phyloP scores from a whole-genome alignment of 2,888 invertebrate genomes.

The Tinea pellionella region DNA sequence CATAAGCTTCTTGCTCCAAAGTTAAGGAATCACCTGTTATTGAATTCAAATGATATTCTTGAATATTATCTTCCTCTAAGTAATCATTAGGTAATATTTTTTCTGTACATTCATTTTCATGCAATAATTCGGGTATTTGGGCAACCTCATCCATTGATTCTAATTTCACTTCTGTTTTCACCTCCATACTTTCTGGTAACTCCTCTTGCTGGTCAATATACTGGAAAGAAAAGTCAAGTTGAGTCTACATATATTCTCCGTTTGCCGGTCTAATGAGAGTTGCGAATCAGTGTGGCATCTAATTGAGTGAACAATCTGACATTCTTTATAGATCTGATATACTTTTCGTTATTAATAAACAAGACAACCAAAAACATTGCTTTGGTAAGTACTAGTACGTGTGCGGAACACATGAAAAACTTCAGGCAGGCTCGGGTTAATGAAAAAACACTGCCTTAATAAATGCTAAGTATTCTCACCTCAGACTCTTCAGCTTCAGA shows the following conservation, averaged over 20 bases:
- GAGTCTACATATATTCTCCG: too few species aligned
- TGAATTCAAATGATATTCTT: constrained; percentile 51
- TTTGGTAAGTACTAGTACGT: too few species aligned
- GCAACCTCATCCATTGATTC: constrained; percentile 15
- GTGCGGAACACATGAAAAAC: too few species aligned
- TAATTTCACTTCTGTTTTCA: constrained; percentile 32
- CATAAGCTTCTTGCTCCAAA: constrained; percentile 53
- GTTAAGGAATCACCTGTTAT: constrained; percentile 53
- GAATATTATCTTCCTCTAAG: constrained; percentile 20
- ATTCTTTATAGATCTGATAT: too few species aligned
- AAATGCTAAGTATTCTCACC: neutral
- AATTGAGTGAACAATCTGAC: too few species aligned
- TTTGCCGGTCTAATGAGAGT: too few species aligned
- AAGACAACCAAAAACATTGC: too few species aligned
- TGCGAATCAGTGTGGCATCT: too few species aligned
- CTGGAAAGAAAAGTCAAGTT: neutral
- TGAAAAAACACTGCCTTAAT: neutral
- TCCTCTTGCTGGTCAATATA: neutral
- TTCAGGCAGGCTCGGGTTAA: neutral
- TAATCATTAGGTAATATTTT: neutral
- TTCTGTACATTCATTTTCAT: neutral
- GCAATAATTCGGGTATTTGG: constrained; percentile 2
- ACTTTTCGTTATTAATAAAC: too few species aligned
- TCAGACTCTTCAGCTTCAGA: neutral
- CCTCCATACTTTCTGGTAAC: constrained; percentile 23